Evolutionary conservation across 2,113 vertebrate genomes (phyloP), one percentile per base, ranked within the genome.

Genomic region (Percina caprodes): DNA sequence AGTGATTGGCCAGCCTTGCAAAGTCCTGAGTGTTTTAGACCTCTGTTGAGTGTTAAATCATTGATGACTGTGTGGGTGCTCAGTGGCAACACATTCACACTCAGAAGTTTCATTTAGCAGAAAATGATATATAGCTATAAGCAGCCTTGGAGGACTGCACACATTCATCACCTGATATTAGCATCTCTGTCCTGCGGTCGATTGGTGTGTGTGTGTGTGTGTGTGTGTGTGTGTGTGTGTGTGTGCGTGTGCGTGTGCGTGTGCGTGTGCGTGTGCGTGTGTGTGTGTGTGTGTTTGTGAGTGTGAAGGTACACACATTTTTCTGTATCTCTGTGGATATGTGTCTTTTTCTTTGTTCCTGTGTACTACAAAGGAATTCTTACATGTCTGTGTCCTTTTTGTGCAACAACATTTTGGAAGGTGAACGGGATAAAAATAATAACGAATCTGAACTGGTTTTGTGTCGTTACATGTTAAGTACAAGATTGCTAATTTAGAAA

Each of bases 91-190:
- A 33, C 65, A 63, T 83, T 86, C 80, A 84, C 84, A 83, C 70
- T 67, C 82, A 80, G 87, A 88, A 81, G 88, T 90, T 91, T 93
- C 86, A 93, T 93, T 92, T 92, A 92, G 86, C 78, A 85, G 75
- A 86, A 89, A 90, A 88, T 92, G 89, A 93, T 86, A 73, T 83
- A 89, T 91, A 42, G 83, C 86, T 82, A 54, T 77, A 82, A 90
- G 85, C 90, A 90, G 88, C 91, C 87, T 90, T 85, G 86, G 83
- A 88, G 84, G 77, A 88, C 79, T 75, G 55, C 46, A 51, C 83
- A 81, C 88, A 93, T 92, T 89, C 74, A 91, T 94, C 91, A 93
- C 66, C 67, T 75, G 84, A 74, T 83, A 87, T 93, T 91, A 93
- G 88, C 91, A 89, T 89, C 76, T 75, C 82, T 67, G 79, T 85